These are phyloP conservation scores for Loris lydekkerianus DNA, from an alignment of 2,797 vertebrate genomes.

Conservation along the genomic window DNA sequence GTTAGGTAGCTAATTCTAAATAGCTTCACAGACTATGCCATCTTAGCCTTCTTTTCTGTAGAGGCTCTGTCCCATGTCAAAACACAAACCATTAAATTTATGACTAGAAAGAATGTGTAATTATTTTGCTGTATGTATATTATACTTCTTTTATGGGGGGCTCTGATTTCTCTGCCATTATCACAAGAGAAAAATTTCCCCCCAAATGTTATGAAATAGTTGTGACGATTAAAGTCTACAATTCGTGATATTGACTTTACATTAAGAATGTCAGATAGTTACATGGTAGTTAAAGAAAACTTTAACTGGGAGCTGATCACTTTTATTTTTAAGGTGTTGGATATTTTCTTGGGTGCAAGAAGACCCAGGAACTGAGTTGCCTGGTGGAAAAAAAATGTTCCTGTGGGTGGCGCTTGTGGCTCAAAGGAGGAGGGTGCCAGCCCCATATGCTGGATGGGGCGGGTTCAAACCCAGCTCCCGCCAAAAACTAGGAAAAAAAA, in stretches of 20 bases:
- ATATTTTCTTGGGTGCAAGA: not conserved
- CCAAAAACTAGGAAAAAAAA: no score
- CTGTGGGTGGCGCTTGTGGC: no score
- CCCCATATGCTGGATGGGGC: no score
- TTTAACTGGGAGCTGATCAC: not conserved
- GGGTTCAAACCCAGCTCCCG: no score
- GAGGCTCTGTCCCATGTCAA: not conserved
- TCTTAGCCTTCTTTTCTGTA: no score
- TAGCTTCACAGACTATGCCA: not conserved
- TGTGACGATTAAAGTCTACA: not conserved
- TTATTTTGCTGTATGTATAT: not conserved
- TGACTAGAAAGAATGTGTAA: not conserved
- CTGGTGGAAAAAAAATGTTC: no score
- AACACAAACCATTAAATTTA: not conserved
- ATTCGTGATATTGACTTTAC: not conserved
- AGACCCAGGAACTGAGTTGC: not conserved
- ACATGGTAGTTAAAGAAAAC: not conserved
- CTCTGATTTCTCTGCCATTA: constrained; percentile 6
- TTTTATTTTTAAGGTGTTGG: not conserved
- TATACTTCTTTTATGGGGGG: not conserved
- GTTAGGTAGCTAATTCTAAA: not conserved
- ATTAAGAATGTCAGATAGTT: not conserved
- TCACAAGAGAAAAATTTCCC: not conserved
- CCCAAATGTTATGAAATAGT: not conserved
- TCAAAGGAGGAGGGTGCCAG: no score